Evolutionary conservation across 2,888 invertebrate species (phyloP), one percentile per base, ranked within the genome.

Genomic region (Zootermopsis nevadensis): DNA sequence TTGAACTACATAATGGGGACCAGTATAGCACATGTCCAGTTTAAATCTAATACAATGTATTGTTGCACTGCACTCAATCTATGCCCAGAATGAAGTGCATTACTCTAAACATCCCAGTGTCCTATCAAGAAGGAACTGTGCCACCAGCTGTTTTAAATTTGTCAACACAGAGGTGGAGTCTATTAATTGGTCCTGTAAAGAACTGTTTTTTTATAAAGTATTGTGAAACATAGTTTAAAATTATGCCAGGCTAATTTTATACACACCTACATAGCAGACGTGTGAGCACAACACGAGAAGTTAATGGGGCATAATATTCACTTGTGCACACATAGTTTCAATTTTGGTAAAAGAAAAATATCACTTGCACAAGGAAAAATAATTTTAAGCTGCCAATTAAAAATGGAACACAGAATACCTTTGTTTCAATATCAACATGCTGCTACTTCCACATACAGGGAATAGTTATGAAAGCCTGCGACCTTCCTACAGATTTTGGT

Each of bases 401-500:
- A 33, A 74, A 74, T 38, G 38, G 22, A 74, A 74, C 24, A 42
- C 74, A 74, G 74, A 42, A 42, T 74, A 15, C 74, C 74, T 74
- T 35, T 74, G 38, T 35, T 6, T 27, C 22, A 22, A 3, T 74
- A 42, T 42, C 74, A 74, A 74, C 38, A 42, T 74, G n/a, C 24
- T 0, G 33, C 33, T 69, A 69, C 33, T 69, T 74, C 74, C 74
- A 38, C 74, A 60, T 60, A 27, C 60, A n/a, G 27, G 60, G 8
- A 60, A 60, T n/a, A 74, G 74, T 38, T 74, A 74, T 42, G 74
- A 38, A 74, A 74, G 24, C n/a, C 24, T 74, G 74, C 31, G 38
- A 74, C 74, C 74, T 74, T 74, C 74, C 24, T 42, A 74, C 74
- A 74, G n/a, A 38, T 38, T 74, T 38, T 74, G 74, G 74, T 33